Conservation (phyloP, 2,888 invertebrate species). For the Saturnia pavonia region DNA sequence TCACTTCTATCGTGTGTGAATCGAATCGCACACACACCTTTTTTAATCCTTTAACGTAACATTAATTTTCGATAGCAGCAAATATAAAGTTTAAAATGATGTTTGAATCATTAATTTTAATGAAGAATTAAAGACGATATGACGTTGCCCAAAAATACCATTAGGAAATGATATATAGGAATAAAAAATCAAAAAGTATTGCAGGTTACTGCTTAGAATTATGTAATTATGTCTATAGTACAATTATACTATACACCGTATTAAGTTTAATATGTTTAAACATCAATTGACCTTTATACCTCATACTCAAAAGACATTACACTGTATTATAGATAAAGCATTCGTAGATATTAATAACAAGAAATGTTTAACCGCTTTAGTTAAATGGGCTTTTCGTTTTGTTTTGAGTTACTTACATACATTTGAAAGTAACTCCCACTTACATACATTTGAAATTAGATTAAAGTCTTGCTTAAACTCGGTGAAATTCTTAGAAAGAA, state of each 20-base stretch:
- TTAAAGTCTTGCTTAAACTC: neutral
- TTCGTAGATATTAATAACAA: neutral
- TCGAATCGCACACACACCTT: too few relatives aligned
- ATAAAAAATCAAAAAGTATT: too few relatives aligned
- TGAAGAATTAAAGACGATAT: too few relatives aligned
- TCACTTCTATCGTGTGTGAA: too few relatives aligned
- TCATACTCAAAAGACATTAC: neutral
- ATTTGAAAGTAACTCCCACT: too few relatives aligned
- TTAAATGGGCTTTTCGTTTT: neutral
- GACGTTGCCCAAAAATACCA: too few relatives aligned
- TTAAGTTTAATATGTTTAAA: neutral
- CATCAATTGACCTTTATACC: neutral
- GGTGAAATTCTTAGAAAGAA: slow-evolving; percentile 17
- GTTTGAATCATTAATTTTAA: too few relatives aligned
- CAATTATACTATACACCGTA: neutral
- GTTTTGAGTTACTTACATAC: neutral
- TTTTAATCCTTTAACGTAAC: too few relatives aligned
- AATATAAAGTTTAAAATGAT: too few relatives aligned
- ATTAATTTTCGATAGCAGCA: too few relatives aligned
- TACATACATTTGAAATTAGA: neutral
- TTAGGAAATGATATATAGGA: too few relatives aligned
- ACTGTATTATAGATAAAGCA: neutral
- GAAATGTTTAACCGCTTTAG: neutral
- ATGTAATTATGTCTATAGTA: neutral
- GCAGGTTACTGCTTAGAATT: too few relatives aligned